Conservation (phyloP, 2,113 vertebrate species). For the Epinephelus moara region DNA sequence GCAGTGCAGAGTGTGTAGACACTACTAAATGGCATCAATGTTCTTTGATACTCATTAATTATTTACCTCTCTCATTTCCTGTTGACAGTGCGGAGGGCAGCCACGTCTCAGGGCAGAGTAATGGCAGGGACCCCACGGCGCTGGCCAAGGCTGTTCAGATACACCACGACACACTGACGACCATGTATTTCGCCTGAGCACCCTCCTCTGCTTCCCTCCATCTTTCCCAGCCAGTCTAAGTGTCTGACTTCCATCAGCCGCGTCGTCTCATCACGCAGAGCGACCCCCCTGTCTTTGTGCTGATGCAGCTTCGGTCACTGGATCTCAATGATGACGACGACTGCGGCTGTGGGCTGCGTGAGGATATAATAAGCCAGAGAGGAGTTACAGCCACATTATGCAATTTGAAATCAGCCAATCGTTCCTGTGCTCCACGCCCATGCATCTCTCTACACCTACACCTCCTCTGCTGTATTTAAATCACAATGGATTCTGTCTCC, state of each 20-base stretch:
- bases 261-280: slow-evolving; percentile 48
- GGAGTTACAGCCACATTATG: slow-evolving; percentile 91
- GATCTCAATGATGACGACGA: background rate
- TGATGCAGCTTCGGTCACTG: slow-evolving; percentile 14
- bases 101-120: slow-evolving; percentile 86
- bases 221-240: slow-evolving; percentile 78
- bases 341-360: slow-evolving; percentile 47
- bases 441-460: background rate
- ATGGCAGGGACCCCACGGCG: slow-evolving; percentile 83
- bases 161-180: slow-evolving; percentile 86
- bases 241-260: slow-evolving; percentile 68
- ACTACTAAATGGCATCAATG: too few relatives aligned
- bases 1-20: background rate
- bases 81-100: slow-evolving; percentile 83
- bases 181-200: slow-evolving; percentile 86
- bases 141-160: slow-evolving; percentile 86
- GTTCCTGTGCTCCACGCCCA: slow-evolving; percentile 79
- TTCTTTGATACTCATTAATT: background rate
- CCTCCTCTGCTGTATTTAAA: slow-evolving; percentile 47
- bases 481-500: slow-evolving; percentile 19
- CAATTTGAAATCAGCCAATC: slow-evolving; percentile 94
- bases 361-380: slow-evolving; percentile 62
- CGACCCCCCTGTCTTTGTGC: slow-evolving; percentile 5
- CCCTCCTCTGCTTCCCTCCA: slow-evolving; percentile 22
- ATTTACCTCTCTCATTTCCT: background rate